These are phyloP conservation scores for Bembecia ichneumoniformis DNA, from an alignment of 2,888 invertebrate species.

Conservation along the genomic window DNA sequence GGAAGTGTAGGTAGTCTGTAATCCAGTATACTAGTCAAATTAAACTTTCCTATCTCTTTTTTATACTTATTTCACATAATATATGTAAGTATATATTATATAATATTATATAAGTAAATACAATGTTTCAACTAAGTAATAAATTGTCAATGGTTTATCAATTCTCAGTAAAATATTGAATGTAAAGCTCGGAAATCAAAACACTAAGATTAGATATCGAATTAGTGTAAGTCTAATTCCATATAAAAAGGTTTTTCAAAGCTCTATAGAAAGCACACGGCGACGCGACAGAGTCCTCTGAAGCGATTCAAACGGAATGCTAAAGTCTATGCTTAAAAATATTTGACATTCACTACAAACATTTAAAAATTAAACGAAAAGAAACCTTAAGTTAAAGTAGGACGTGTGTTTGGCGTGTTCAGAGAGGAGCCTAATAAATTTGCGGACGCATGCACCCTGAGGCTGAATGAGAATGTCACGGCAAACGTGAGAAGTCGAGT, in stretches of 20 bases:
- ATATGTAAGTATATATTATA: no score
- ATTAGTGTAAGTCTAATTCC: background rate
- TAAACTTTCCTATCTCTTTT: no score
- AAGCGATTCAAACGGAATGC: conserved; percentile 18
- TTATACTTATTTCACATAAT: no score
- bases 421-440: background rate
- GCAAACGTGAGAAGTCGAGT: conserved; percentile 3
- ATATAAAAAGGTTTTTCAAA: background rate
- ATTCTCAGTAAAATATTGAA: no score
- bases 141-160: no score
- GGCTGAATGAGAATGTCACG: background rate
- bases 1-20: no score
- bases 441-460: background rate
- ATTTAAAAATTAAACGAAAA: background rate
- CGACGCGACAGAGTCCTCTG: background rate
- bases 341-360: background rate
- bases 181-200: no score
- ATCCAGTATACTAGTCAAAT: no score
- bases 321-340: conserved; percentile 1
- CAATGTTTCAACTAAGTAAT: no score
- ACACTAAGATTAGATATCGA: no score
- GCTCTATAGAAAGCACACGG: background rate
- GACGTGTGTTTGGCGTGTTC: background rate
- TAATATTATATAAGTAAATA: no score
- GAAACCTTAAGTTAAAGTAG: background rate